Base-by-base conservation (phyloP, 1,140 invertebrate genomes). In the Platorchestia sp. region DNA sequence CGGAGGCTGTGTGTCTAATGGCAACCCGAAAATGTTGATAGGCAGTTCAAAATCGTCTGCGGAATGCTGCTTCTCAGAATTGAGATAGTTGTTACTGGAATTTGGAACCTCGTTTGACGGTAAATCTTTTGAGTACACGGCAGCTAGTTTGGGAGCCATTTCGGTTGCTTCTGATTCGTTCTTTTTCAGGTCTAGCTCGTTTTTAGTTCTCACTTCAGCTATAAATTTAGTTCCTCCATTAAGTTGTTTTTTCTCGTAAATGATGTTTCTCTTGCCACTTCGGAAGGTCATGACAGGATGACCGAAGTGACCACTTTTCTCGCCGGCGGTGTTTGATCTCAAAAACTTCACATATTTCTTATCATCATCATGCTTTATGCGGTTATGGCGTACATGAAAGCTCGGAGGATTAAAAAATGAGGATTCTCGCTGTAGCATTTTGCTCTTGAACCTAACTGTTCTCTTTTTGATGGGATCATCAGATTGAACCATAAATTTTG, bases 371-470 rank as follows among this genome's bases (percentile, higher is more conserved):
- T 93, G 43, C 36, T 93, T 93, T 47, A 93, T 40, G 1, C 91
- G 91, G 47, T 93, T 93, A 93, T 93, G 91, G 10, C 91, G 43
- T n/a, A 93, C 44, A n/a, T 45, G 91, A n/a, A 93, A 93, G 40
- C 91, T 47, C 7, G 91, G 91, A 45, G 91, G 91, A 7, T 93
- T 93, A 45, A 93, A 93, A 47, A 47, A 93, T 14, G 44, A 16
- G 5, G 45, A 93, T 19, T 93, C 44, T 40, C 43, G 41, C 19
- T 5, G 10, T 40, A 5, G 45, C 45, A 44, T 10, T 44, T 45
- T 47, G 19, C 44, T 93, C 19, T 44, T 45, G 45, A 93, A 93
- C n/a, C 40, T 93, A 10, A 44, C 19, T 3, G 43, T 93, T 93
- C 91, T 93, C 40, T 93, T 45, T 45, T 93, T 41, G 0, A 93